These are phyloP conservation scores for Streptopelia turtur DNA, from an alignment of 2,797 vertebrate species.

Conservation along the genomic window DNA sequence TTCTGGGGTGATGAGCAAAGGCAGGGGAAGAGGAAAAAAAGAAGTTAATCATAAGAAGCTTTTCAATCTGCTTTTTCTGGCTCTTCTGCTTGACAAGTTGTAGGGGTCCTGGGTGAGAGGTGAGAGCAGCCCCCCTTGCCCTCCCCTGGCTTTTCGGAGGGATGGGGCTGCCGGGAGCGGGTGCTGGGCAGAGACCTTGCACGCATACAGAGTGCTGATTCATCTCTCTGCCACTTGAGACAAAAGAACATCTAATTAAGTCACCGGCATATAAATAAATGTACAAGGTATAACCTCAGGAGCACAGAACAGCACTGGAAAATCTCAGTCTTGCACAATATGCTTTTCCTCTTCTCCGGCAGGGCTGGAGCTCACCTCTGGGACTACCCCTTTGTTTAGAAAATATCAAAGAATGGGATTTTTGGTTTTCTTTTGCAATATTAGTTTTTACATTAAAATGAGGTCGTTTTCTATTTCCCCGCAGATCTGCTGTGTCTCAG, in stretches of 20 bases:
- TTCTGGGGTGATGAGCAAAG: neutral
- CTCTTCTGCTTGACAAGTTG: neutral
- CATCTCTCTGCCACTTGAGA: conserved; percentile 52
- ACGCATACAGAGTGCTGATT: conserved; percentile 50
- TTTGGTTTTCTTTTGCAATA: neutral
- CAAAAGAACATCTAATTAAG: conserved; percentile 66
- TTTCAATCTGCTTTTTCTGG: neutral
- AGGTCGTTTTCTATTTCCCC: neutral
- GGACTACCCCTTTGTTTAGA: neutral
- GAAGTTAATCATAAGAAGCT: neutral
- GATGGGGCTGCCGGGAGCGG: neutral
- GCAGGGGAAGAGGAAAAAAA: too few species aligned
- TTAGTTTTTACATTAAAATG: neutral
- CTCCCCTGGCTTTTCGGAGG: rapidly evolving
- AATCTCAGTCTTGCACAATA: neutral
- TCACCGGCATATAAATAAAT: conserved; percentile 30
- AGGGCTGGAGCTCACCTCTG: neutral
- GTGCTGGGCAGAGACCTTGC: conserved; percentile 20
- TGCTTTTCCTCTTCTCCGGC: neutral
- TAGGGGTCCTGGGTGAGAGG: neutral
- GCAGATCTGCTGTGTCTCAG: neutral
- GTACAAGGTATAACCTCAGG: neutral
- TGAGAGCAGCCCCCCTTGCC: rapidly evolving
- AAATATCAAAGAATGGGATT: neutral
- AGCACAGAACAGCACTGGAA: neutral